phyloP scores from a whole-genome alignment of 1,140 invertebrate species.

The Anthonomus grandis region DNA sequence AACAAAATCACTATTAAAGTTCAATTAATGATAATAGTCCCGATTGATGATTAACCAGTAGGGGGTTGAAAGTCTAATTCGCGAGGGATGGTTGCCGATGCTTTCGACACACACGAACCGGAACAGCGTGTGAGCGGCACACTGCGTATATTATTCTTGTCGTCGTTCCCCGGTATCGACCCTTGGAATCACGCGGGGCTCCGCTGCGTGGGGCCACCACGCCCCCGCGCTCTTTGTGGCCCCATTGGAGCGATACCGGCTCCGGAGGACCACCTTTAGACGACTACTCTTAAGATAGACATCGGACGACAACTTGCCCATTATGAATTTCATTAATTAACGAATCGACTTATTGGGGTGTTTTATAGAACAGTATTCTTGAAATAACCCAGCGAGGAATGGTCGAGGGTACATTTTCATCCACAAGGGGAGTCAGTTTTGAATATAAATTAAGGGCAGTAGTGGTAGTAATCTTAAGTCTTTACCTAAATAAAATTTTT shows the following conservation, averaged over 20 bases:
- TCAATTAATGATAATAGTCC: conserved; percentile 25
- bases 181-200: conserved; percentile 17
- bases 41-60: conserved; percentile 9
- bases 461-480: too few species aligned
- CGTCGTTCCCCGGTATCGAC: conserved; percentile 25
- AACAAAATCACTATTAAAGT: background rate
- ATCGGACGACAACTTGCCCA: too few species aligned
- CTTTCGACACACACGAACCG: conserved; percentile 38
- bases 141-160: too few species aligned
- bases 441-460: too few species aligned
- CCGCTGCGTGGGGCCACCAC: conserved; percentile 28
- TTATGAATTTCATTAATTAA: too few species aligned
- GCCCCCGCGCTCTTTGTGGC: conserved; percentile 41
- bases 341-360: too few species aligned
- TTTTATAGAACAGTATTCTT: too few species aligned
- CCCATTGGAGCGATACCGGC: conserved; percentile 39
- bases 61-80: too few species aligned
- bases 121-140: conserved; percentile 36
- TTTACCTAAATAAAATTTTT: too few species aligned
- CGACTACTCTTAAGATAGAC: conserved; percentile 20
- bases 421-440: too few species aligned
- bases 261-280: conserved; percentile 29
- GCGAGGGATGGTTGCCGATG: conserved; percentile 9
- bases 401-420: too few species aligned
- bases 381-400: too few species aligned